Conservation (phyloP, 1,140 invertebrate genomes). For the Dendrolimus punctatus region DNA sequence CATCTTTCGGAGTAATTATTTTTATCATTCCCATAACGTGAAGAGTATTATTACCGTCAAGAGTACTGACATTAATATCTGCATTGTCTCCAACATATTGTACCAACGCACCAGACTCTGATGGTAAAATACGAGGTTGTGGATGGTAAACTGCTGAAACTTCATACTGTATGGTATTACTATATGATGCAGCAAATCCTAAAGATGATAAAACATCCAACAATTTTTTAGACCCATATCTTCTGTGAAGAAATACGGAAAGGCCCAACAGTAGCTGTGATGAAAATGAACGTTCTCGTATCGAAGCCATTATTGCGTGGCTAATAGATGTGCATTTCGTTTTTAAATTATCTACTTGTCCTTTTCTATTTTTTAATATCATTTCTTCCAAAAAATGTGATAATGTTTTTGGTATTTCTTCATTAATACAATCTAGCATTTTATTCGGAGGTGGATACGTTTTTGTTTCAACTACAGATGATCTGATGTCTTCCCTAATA, state of each 20-base stretch:
- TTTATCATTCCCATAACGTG: slow-evolving; percentile 37
- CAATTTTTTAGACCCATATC: too few species aligned
- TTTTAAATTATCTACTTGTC: too few species aligned
- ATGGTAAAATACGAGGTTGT: too few species aligned
- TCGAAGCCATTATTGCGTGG: slow-evolving; percentile 38
- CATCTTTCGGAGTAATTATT: slow-evolving; percentile 34
- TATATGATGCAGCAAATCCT: slow-evolving; percentile 37
- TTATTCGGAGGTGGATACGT: slow-evolving; percentile 33
- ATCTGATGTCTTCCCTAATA: slow-evolving; percentile 45
- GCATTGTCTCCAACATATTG: slow-evolving; percentile 49
- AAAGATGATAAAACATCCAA: slow-evolving; percentile 41
- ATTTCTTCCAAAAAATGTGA: slow-evolving; percentile 35
- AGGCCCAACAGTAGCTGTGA: slow-evolving; percentile 43
- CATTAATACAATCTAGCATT: slow-evolving; percentile 29
- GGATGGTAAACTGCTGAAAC: slow-evolving; percentile 38
- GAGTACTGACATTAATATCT: slow-evolving; percentile 43
- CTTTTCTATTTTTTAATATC: slow-evolving; percentile 38
- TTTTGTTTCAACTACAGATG: slow-evolving; percentile 28
- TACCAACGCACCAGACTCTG: too few species aligned
- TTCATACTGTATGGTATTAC: too few species aligned
- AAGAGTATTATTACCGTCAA: slow-evolving; percentile 42
- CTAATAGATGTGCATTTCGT: slow-evolving; percentile 35
- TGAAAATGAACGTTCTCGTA: slow-evolving; percentile 40
- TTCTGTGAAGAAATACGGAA: slow-evolving; percentile 41
- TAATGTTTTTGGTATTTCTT: slow-evolving; percentile 37